Evolutionary conservation across 2,113 vertebrate genomes (phyloP), one percentile per base, ranked within the genome.

Genomic region (Nycticorax nycticorax): DNA sequence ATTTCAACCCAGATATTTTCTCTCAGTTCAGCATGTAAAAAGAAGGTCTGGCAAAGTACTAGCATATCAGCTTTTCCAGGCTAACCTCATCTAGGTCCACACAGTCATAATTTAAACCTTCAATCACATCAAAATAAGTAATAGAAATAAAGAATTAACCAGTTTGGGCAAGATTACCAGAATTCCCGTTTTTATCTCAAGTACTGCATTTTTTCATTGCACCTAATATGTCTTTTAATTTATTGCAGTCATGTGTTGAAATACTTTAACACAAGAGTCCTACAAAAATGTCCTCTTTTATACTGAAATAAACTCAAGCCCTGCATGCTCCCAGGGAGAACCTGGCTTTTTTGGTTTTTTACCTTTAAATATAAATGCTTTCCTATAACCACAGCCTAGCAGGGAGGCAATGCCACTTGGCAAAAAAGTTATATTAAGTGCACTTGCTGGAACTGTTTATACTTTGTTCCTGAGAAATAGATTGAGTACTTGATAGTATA

Each of bases 401-500:
- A 89, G 67, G 73, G 43, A 96, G 60, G 91, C 92, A 97, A 76
- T 59, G 74, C 91, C 87, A 93, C 93, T 96, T 89, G 74, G 87
- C 85, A 96, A 95, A 93, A 90, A 94, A 95, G 94, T 95, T 96
- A 95, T 92, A 95, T 85, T 88, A 96, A 96, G 88, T 97, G 95
- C 95, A 94, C 92, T 98, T 96, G 87, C 94, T 95, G 88, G 74
- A 95, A 92, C 85, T 93, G 93, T 97, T 95, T 97, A 93, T 95
- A 96, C 88, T 94, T 94, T 95, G 94, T 97, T 97, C 95, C 95
- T 0, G 95, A 95, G 96, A 92, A 96, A 92, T 88, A 93, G 95
- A 97, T 81, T 95, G 94, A 96, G 93, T 95, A 97, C 95, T 96
- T 97, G 96, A 97, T 93, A 96, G 95, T 95, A 48, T 95, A 95